Conservation (phyloP, 2,797 vertebrate species). For the Aulostomus chinensis region DNA sequence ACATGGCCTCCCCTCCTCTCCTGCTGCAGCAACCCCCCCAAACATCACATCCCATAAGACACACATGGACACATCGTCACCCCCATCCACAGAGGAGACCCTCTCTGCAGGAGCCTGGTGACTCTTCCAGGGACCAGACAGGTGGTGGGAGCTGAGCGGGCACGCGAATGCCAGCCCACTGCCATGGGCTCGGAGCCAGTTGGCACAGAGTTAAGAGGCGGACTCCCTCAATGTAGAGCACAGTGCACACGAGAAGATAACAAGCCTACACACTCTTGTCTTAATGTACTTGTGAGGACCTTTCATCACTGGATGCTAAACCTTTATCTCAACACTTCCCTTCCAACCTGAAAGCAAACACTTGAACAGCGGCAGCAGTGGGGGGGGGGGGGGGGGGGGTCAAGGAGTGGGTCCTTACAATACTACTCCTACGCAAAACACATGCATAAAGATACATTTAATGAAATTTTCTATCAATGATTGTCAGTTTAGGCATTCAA, state of each 20-base stretch:
- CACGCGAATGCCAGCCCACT: slow-evolving; percentile 58
- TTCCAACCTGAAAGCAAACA: slow-evolving; percentile 23
- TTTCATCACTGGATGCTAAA: slow-evolving; percentile 20
- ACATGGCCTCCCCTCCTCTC: slow-evolving; percentile 30
- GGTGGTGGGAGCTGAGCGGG: slow-evolving; percentile 79
- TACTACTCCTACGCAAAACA: background rate
- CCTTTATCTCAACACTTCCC: slow-evolving; percentile 29
- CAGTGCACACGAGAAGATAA: slow-evolving; percentile 71
- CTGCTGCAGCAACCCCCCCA: slow-evolving; percentile 20
- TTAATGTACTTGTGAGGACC: slow-evolving; percentile 54
- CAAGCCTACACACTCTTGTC: slow-evolving; percentile 58
- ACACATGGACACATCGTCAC: slow-evolving; percentile 13
- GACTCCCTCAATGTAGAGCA: slow-evolving; percentile 66
- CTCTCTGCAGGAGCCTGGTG: slow-evolving; percentile 56
- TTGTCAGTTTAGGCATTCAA: background rate
- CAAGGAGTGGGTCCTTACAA: too few species aligned
- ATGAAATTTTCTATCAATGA: background rate
- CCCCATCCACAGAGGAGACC: slow-evolving; percentile 38
- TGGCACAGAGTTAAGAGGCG: slow-evolving; percentile 70
- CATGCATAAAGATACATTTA: background rate
- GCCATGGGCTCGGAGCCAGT: slow-evolving; percentile 76
- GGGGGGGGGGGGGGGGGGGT: too few species aligned
- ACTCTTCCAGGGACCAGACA: slow-evolving; percentile 80
- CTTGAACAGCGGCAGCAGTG: too few species aligned
- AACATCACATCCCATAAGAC: slow-evolving; percentile 20